These are phyloP conservation scores for Barypeithes pellucidus DNA, from an alignment of 2,888 invertebrate species.

Conservation along the genomic window DNA sequence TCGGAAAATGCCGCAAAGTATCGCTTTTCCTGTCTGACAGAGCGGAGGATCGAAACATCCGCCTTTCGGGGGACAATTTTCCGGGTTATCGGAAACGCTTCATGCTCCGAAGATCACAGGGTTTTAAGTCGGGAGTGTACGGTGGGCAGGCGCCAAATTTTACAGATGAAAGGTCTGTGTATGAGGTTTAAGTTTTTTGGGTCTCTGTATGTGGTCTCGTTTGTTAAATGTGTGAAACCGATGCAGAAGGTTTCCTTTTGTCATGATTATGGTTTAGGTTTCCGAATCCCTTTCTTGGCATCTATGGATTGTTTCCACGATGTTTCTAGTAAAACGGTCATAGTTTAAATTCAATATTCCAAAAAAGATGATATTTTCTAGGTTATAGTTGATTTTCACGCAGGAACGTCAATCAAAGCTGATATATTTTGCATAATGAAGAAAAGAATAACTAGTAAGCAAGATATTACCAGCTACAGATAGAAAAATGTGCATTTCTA, in stretches of 20 bases:
- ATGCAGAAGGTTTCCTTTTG: not conserved
- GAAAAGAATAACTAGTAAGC: too few species aligned
- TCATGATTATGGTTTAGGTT: too few species aligned
- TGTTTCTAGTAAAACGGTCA: too few species aligned
- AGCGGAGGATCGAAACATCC: slow-evolving; percentile 43
- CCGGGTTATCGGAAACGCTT: slow-evolving; percentile 52
- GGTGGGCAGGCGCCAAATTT: slow-evolving; percentile 31
- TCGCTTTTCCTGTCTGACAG: slow-evolving; percentile 54
- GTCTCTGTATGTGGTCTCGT: slow-evolving; percentile 22
- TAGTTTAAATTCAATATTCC: too few species aligned
- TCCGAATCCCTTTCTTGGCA: too few species aligned
- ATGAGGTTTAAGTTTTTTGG: slow-evolving; percentile 18
- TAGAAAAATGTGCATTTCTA: too few species aligned
- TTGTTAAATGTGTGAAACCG: slow-evolving; percentile 19
- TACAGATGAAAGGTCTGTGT: slow-evolving; percentile 31
- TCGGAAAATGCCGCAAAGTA: slow-evolving; percentile 50
- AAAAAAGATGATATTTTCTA: too few species aligned
- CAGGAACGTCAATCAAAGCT: too few species aligned
- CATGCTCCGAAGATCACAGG: slow-evolving; percentile 38
- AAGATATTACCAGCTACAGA: too few species aligned
- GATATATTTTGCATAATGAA: too few species aligned
- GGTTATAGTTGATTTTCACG: too few species aligned
- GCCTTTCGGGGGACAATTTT: slow-evolving; percentile 49
- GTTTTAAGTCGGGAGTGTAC: slow-evolving; percentile 30
- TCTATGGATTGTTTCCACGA: too few species aligned